These are phyloP conservation scores for Drosophila guanche DNA, from an alignment of 1,140 invertebrate species.

Conservation along the genomic window DNA sequence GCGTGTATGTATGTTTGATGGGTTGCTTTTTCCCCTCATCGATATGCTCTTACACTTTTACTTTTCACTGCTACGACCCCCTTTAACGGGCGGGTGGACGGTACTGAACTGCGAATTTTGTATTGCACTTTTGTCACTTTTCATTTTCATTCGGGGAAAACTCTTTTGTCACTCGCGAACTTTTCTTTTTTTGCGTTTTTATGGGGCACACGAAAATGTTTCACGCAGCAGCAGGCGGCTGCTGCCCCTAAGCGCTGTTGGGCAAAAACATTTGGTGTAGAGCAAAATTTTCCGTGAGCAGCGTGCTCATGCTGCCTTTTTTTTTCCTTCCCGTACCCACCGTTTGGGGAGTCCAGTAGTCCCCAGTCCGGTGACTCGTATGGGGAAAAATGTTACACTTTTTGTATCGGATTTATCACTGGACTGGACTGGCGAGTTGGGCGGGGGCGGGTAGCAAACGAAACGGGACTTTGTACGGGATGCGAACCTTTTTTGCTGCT, in stretches of 20 bases:
- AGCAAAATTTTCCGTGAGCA: constrained; percentile 73
- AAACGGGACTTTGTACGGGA: constrained; percentile 3
- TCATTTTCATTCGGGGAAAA: constrained; percentile 10
- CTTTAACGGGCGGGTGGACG: constrained; percentile 18
- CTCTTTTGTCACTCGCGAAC: constrained; percentile 35
- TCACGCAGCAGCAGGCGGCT: constrained; percentile 38
- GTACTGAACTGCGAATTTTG: constrained; percentile 20
- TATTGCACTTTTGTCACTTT: constrained; percentile 36
- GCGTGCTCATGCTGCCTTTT: constrained; percentile 39
- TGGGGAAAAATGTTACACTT: constrained; percentile 18
- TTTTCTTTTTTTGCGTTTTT: constrained; percentile 13
- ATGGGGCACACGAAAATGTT: constrained; percentile 45
- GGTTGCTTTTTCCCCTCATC: constrained; percentile 69
- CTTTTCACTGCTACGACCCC: constrained; percentile 58
- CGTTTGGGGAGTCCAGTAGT: not conserved
- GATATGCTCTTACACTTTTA: constrained; percentile 74
- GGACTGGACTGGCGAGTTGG: no score
- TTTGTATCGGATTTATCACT: constrained; percentile 14
- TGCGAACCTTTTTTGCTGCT: constrained; percentile 74
- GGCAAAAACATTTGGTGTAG: constrained; percentile 73
- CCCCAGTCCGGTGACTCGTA: no score
- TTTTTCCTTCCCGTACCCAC: constrained; percentile 37
- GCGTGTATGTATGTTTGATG: constrained; percentile 20
- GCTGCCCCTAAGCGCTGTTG: constrained; percentile 26
- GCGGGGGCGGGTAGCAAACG: no score